These are phyloP conservation scores for Phlogophora meticulosa DNA, from an alignment of 2,888 invertebrate genomes.

Conservation along the genomic window DNA sequence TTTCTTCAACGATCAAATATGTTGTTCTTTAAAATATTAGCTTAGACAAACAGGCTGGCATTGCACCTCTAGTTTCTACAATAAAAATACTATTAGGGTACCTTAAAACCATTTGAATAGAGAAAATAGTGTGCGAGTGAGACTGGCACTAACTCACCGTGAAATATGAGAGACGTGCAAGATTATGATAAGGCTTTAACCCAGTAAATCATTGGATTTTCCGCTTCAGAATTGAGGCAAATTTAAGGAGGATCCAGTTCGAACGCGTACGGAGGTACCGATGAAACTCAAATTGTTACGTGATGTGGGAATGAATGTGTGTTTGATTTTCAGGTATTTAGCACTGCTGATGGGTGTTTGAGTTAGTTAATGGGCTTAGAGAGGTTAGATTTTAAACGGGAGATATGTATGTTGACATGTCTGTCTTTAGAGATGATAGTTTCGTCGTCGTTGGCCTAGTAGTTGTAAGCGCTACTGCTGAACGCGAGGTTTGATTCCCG, in stretches of 20 bases:
- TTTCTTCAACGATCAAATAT: too few relatives aligned
- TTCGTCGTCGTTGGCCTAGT: too few relatives aligned
- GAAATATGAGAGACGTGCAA: conserved; percentile 89
- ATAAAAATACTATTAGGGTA: conserved; percentile 34
- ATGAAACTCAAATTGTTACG: conserved; percentile 73
- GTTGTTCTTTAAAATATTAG: neutral
- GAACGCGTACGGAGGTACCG: conserved; percentile 65
- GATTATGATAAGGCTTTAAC: conserved; percentile 89
- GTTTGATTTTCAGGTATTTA: conserved; percentile 57
- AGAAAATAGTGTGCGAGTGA: conserved; percentile 79
- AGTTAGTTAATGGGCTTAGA: conserved; percentile 34
- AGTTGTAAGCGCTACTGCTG: too few relatives aligned
- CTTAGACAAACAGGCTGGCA: neutral
- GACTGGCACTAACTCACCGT: conserved; percentile 80
- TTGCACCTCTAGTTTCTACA: neutral
- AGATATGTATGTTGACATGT: too few relatives aligned
- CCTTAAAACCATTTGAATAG: conserved; percentile 76
- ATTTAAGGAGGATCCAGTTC: conserved; percentile 80
- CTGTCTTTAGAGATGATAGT: too few relatives aligned
- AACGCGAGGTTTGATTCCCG: too few relatives aligned
- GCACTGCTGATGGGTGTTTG: conserved; percentile 39
- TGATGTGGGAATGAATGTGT: conserved; percentile 68
- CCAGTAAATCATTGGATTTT: conserved; percentile 89
- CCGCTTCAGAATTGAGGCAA: conserved; percentile 85
- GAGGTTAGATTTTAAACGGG: neutral